Percentiles rank a stretch among this genome's conserved stretches.
phyloP scores from a whole-genome alignment of 2,797 vertebrate species.

The Champsocephalus gunnari region DNA sequence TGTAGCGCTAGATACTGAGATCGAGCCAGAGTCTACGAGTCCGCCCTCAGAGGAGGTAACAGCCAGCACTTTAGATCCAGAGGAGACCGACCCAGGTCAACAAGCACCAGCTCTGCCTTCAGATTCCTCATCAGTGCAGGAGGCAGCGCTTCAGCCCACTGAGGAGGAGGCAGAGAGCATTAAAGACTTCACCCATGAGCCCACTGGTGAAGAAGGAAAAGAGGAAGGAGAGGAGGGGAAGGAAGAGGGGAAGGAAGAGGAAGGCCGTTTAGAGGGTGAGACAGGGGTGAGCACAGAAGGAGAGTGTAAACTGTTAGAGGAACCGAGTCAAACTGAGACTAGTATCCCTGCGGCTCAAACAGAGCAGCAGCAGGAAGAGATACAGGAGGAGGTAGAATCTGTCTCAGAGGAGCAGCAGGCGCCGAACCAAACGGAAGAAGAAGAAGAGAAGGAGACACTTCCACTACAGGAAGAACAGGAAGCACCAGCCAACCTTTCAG shows the following conservation, averaged over 20 bases:
- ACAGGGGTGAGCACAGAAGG: conserved; percentile 8
- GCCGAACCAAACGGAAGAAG: conserved; percentile 30
- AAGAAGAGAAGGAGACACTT: not conserved
- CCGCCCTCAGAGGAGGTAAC: conserved; percentile 25
- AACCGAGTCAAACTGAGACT: conserved; percentile 19
- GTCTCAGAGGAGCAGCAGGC: conserved; percentile 33
- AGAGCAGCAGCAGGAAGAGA: conserved; percentile 42
- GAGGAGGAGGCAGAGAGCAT: conserved; percentile 25
- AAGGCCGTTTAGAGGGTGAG: conserved; percentile 17
- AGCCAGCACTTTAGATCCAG: conserved; percentile 51
- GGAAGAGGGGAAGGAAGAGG: not conserved
- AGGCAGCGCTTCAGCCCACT: conserved; percentile 11
- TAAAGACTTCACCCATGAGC: conserved; percentile 15
- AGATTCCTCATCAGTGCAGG: conserved; percentile 31
- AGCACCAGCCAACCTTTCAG: conserved; percentile 9
- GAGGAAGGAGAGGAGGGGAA: conserved; percentile 1
- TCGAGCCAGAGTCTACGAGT: conserved; percentile 35
- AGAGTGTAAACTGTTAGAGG: conserved; percentile 27
- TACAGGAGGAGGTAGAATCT: conserved; percentile 41
- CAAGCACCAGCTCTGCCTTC: conserved; percentile 57
- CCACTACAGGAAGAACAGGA: conserved; percentile 21
- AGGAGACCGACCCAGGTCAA: conserved; percentile 38
- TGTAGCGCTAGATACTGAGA: conserved; percentile 31
- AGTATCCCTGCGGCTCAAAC: conserved; percentile 6
- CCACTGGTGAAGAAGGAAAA: conserved; percentile 24